phyloP scores from a whole-genome alignment of 2,888 invertebrate genomes.

The Euzophera pinguis region DNA sequence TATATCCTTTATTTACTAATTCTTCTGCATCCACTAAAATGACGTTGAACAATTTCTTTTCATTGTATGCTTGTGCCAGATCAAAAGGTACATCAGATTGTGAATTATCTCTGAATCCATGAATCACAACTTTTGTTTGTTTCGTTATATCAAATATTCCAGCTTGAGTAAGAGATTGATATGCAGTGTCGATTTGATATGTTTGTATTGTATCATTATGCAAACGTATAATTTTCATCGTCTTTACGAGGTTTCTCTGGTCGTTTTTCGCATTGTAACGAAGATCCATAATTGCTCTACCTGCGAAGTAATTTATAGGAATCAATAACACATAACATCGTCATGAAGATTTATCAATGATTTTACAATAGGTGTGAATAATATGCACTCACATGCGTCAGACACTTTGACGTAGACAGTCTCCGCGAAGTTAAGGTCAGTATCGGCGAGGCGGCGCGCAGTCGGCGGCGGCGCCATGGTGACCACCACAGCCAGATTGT shows the following conservation, averaged over 20 bases:
- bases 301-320: slow-evolving; percentile 39
- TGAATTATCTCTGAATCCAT: slow-evolving; percentile 69
- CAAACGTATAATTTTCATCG: slow-evolving; percentile 61
- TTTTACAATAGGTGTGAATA: slow-evolving; percentile 22
- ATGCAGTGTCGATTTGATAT: slow-evolving; percentile 62
- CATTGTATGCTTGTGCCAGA: slow-evolving; percentile 63
- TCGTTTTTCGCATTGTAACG: slow-evolving; percentile 49
- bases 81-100: slow-evolving; percentile 62
- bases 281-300: slow-evolving; percentile 68
- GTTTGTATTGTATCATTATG: slow-evolving; percentile 41
- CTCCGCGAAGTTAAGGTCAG: slow-evolving; percentile 62
- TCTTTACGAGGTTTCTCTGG: slow-evolving; percentile 54
- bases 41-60: slow-evolving; percentile 70
- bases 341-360: background rate
- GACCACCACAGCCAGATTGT: slow-evolving; percentile 28
- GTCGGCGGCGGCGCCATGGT: slow-evolving; percentile 23
- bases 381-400: slow-evolving; percentile 63
- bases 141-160: slow-evolving; percentile 62
- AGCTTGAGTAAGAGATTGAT: slow-evolving; percentile 49
- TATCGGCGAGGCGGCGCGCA: slow-evolving; percentile 21
- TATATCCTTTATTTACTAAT: slow-evolving; percentile 64
- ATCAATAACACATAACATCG: background rate
- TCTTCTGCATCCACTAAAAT: slow-evolving; percentile 67
- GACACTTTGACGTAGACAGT: slow-evolving; percentile 63
- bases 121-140: slow-evolving; percentile 70